Evolutionary conservation across 2,888 invertebrate genomes (phyloP).

Genomic region (Chrysopilus asiliformis): DNA sequence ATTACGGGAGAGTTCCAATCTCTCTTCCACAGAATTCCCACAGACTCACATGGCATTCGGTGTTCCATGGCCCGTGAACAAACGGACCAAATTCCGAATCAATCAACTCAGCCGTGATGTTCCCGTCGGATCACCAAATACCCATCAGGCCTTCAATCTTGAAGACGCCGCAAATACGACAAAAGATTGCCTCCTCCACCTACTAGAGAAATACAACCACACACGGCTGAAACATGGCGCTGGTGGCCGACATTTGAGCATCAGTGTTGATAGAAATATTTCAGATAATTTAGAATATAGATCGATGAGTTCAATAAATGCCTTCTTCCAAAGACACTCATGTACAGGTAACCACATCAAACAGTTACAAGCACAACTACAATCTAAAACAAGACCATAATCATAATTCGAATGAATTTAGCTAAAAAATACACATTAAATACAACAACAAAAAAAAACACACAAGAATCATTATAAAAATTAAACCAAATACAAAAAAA

Average conservation of each 20-base stretch:
- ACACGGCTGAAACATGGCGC: constrained; percentile 31
- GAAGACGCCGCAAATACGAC: constrained; percentile 51
- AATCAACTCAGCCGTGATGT: constrained; percentile 59
- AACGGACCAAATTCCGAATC: constrained; percentile 49
- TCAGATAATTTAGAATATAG: constrained; percentile 59
- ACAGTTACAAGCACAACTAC: constrained; percentile 31
- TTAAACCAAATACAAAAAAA: too few relatives aligned
- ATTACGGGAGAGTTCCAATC: neutral
- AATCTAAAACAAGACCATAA: constrained; percentile 20
- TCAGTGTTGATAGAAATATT: constrained; percentile 63
- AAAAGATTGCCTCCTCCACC: constrained; percentile 60
- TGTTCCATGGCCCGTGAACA: constrained; percentile 42
- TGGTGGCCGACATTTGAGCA: constrained; percentile 52
- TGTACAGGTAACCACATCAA: constrained; percentile 27
- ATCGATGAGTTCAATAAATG: constrained; percentile 68
- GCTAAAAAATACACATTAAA: too few relatives aligned
- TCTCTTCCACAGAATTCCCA: neutral
- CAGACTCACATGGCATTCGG: constrained; percentile 6
- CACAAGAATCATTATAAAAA: too few relatives aligned
- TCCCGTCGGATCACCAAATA: constrained; percentile 48
- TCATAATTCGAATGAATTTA: too few relatives aligned
- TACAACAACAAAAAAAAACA: too few relatives aligned
- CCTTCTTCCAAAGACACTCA: constrained; percentile 58
- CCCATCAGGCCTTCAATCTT: constrained; percentile 40
- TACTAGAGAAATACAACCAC: constrained; percentile 61